These are phyloP conservation scores for Ptychochromis oligacanthus DNA, from an alignment of 2,113 vertebrate species.

Conservation along the genomic window DNA sequence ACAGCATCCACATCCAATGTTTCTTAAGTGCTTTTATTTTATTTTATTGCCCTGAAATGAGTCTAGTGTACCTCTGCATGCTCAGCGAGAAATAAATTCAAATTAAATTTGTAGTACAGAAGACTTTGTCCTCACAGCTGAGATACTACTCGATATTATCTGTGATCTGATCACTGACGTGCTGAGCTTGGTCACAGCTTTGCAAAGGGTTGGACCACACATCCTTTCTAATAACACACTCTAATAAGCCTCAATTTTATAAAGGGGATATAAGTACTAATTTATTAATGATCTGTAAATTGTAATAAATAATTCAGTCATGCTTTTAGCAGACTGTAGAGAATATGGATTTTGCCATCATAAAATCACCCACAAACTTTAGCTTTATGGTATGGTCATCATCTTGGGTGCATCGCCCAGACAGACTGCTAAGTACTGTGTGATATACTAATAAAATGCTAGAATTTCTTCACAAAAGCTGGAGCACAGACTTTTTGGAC, in stretches of 20 bases:
- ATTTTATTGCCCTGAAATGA: conserved; percentile 54
- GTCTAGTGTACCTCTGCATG: conserved; percentile 37
- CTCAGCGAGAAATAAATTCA: conserved; percentile 27
- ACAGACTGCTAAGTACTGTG: neutral
- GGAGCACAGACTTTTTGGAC: neutral
- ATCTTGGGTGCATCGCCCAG: neutral
- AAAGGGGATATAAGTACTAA: neutral
- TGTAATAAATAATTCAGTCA: neutral
- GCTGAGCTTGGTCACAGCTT: neutral
- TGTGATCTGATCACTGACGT: neutral
- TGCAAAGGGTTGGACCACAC: neutral
- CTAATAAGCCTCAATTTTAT: neutral
- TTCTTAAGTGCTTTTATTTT: conserved; percentile 63
- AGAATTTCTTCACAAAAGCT: neutral
- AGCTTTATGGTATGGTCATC: neutral
- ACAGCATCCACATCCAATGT: conserved; percentile 38
- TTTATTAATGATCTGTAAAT: neutral
- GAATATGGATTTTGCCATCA: neutral
- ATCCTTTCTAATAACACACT: neutral
- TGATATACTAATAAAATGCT: neutral
- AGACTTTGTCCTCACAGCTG: conserved; percentile 6
- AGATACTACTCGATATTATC: neutral
- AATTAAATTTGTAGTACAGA: conserved; percentile 25
- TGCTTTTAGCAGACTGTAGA: neutral
- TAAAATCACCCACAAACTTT: neutral